Base-by-base conservation (phyloP, 2,113 vertebrate species). In the Paramormyrops kingsleyae region DNA sequence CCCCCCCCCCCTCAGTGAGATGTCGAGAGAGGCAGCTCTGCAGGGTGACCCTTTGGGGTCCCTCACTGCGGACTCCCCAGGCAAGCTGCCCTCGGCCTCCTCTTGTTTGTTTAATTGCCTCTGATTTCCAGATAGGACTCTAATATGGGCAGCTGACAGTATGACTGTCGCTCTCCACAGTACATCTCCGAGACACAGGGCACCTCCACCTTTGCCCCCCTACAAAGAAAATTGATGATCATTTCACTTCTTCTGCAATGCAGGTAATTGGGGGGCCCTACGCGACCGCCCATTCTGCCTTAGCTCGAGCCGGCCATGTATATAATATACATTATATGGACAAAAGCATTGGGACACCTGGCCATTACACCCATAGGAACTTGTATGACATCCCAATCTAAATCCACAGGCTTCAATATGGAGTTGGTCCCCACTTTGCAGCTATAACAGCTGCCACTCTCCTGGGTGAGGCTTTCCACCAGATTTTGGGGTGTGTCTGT, bases 121-220 rank as follows among this genome's bases (percentile, higher is more conserved):
- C 27, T 59, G 50, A 62, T 46, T 83, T 24, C 10, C 74, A 47
- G 42, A 35, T 50, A 88, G 70, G 87, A 89, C 89, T 93, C 91
- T 91, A 90, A 80, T 53, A 62, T 12, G 52, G 84, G 84, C 89
- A 46, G 85, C 31, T 44, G n/a, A n/a, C n/a, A n/a, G 44, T 88
- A 89, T 84, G 89, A 92, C 92, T 91, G 92, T 91, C 85, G 91
- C 53, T 56, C 56, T 24, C 21, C 19, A 56, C 10, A 7, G 53
- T 24, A 8, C 53, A 56, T 56, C 53, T 24, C 56, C 21, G 6
- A 7, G 1, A 24, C 21, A 6, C 5, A 4, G 21, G 21, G 19
- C 6, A 59, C 1, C 56, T 59, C 21, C 21, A 24, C 2, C 56
- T 59, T 59, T 59, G 56, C 21, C 56, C 6, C 56, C 21, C 21